Conservation (phyloP, 2,888 invertebrate species). For the Tinea trinotella region DNA sequence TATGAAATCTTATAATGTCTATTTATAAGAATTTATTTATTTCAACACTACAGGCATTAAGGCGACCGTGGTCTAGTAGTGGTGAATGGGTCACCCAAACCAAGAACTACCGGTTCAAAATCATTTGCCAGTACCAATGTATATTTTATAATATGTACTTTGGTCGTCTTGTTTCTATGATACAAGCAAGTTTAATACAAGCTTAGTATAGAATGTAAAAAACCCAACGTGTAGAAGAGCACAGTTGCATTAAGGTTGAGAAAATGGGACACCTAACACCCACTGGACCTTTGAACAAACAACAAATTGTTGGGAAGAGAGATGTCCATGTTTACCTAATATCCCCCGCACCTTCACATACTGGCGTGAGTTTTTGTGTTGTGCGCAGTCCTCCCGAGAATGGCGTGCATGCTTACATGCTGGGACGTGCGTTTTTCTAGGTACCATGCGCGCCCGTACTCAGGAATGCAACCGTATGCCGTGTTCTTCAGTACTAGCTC, state of each 20-base stretch:
- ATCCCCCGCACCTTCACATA: constrained; percentile 12
- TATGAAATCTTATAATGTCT: background rate
- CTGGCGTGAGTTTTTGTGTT: constrained; percentile 9
- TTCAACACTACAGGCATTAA: too few relatives aligned
- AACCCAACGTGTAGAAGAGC: too few relatives aligned
- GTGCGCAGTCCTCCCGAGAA: constrained; percentile 36
- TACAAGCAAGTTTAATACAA: too few relatives aligned
- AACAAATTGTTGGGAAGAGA: background rate
- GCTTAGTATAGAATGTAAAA: too few relatives aligned
- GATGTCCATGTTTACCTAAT: background rate
- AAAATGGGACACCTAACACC: background rate
- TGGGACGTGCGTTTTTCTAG: constrained; percentile 39
- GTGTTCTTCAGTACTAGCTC: constrained; percentile 10
- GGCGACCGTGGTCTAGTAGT: too few relatives aligned
- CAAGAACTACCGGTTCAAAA: too few relatives aligned
- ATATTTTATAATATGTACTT: too few relatives aligned
- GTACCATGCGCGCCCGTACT: constrained; percentile 40
- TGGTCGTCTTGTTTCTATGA: too few relatives aligned
- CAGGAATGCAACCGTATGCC: constrained; percentile 37
- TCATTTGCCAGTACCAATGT: too few relatives aligned
- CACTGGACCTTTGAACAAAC: background rate
- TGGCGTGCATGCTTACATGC: constrained; percentile 36
- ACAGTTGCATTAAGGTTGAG: too few relatives aligned
- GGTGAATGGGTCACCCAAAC: too few relatives aligned
- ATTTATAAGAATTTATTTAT: background rate